phyloP scores from a whole-genome alignment of 2,797 vertebrate species.

The Mus caroli region DNA sequence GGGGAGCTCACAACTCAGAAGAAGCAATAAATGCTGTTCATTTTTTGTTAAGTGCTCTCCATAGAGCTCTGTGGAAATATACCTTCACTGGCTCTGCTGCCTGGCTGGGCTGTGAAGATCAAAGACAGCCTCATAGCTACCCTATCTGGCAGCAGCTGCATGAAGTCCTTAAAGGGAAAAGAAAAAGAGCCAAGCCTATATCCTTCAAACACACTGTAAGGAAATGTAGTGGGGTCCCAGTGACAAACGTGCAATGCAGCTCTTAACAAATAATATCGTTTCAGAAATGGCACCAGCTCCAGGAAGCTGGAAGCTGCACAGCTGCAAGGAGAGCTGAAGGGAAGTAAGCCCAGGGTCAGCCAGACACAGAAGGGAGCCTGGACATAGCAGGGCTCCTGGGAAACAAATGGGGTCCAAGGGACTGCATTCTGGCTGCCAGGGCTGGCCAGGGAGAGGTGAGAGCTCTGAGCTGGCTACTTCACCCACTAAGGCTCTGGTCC shows the following conservation, averaged over 20 bases:
- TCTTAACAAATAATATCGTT: neutral
- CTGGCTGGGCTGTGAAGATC: constrained; percentile 90
- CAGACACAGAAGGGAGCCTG: neutral
- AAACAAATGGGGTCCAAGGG: neutral
- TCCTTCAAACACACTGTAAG: neutral
- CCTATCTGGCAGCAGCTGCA: constrained; percentile 88
- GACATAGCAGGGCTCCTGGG: neutral
- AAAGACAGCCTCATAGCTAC: constrained; percentile 87
- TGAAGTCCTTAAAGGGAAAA: constrained; percentile 82
- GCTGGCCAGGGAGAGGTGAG: too few species aligned
- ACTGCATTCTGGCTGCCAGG: neutral
- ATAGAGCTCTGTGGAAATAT: constrained; percentile 91
- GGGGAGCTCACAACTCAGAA: neutral
- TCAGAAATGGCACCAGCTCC: neutral
- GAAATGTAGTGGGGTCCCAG: neutral
- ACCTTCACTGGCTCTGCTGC: constrained; percentile 91
- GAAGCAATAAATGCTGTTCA: neutral
- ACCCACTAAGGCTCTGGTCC: neutral
- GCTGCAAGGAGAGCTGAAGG: neutral
- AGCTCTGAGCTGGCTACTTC: neutral
- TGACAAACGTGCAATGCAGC: neutral
- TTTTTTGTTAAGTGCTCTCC: constrained; percentile 58
- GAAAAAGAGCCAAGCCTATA: neutral
- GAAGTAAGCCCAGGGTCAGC: neutral
- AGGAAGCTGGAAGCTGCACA: neutral